Conservation (phyloP, 1,140 invertebrate genomes). For the Solen grandis region DNA sequence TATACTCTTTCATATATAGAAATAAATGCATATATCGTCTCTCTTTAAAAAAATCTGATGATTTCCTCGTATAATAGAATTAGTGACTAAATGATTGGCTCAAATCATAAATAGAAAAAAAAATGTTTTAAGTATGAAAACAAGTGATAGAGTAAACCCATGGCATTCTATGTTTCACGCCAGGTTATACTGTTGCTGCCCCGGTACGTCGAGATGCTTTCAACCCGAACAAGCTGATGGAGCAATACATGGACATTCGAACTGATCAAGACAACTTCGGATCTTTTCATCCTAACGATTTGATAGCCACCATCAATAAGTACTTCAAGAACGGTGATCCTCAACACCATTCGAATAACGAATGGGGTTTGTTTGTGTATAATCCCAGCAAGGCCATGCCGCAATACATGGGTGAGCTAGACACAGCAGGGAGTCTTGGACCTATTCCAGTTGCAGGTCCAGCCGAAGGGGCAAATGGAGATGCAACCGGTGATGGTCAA, state of each 20-base stretch:
- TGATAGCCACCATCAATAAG: conserved; percentile 25
- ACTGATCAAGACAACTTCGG: conserved; percentile 52
- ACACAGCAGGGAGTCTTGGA: background rate
- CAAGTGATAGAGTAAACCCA: too few relatives aligned
- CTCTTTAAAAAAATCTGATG: too few relatives aligned
- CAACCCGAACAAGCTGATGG: conserved; percentile 55
- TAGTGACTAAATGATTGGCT: too few relatives aligned
- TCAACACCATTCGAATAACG: background rate
- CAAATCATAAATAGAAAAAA: too few relatives aligned
- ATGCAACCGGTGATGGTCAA: background rate
- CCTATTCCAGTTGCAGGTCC: background rate
- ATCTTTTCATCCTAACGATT: conserved; percentile 51
- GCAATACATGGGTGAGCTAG: conserved; percentile 28
- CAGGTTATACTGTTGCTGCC: too few relatives aligned
- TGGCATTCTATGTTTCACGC: too few relatives aligned
- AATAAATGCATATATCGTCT: too few relatives aligned
- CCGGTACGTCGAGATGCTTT: conserved; percentile 41
- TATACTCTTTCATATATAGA: too few relatives aligned
- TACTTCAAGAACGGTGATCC: conserved; percentile 41
- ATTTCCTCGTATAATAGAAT: too few relatives aligned
- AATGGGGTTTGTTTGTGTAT: conserved; percentile 49
- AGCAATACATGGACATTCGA: conserved; percentile 47
- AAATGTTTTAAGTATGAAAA: too few relatives aligned
- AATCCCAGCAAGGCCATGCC: conserved; percentile 47
- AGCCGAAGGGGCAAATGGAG: too few relatives aligned